Percentiles rank a stretch among this genome's conserved stretches.
Evolutionary conservation across 2,113 vertebrate genomes (phyloP).

Genomic region (Andinoacara biseriatus): DNA sequence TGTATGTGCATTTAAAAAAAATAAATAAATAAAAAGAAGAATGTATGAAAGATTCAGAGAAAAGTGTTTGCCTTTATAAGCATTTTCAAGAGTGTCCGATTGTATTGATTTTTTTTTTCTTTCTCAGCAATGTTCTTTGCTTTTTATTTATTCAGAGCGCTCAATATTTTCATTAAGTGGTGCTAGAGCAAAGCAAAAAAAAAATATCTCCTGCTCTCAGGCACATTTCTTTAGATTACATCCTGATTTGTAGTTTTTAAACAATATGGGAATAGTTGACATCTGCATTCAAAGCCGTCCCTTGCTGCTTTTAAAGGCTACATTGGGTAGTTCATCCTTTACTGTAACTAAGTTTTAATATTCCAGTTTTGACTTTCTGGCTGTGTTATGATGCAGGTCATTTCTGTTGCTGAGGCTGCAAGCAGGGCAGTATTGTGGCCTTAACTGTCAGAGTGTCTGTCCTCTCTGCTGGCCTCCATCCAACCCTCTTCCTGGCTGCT

Average conservation of each 20-base stretch:
- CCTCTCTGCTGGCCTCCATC: constrained; percentile 63
- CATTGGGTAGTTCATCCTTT: constrained; percentile 1
- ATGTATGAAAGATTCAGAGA: constrained; percentile 42
- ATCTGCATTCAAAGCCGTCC: not conserved
- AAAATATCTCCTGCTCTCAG: constrained; percentile 17
- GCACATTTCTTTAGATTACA: constrained; percentile 24
- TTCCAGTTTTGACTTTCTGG: constrained; percentile 15
- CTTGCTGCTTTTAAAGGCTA: not conserved
- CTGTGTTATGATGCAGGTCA: constrained; percentile 12
- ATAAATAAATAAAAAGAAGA: constrained; percentile 11
- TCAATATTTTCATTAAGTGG: constrained; percentile 39
- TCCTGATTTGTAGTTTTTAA: constrained; percentile 12
- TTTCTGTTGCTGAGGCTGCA: not conserved
- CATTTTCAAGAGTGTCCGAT: constrained; percentile 14
- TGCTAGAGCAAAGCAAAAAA: constrained; percentile 31
- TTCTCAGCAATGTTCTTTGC: constrained; percentile 4
- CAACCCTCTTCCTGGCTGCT: constrained; percentile 53
- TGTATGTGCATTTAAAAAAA: constrained; percentile 34
- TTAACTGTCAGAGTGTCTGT: constrained; percentile 58
- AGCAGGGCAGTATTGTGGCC: constrained; percentile 35
- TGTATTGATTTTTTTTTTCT: constrained; percentile 46
- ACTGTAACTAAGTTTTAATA: constrained; percentile 28
- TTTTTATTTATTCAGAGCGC: constrained; percentile 48
- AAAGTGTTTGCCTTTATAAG: constrained; percentile 27
- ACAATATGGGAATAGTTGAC: constrained; percentile 14